A percentile compares a stretch with the other conserved stretches of the same genome.
phyloP scores from a whole-genome alignment of 2,113 vertebrate genomes.

The Crotalus tigris region DNA sequence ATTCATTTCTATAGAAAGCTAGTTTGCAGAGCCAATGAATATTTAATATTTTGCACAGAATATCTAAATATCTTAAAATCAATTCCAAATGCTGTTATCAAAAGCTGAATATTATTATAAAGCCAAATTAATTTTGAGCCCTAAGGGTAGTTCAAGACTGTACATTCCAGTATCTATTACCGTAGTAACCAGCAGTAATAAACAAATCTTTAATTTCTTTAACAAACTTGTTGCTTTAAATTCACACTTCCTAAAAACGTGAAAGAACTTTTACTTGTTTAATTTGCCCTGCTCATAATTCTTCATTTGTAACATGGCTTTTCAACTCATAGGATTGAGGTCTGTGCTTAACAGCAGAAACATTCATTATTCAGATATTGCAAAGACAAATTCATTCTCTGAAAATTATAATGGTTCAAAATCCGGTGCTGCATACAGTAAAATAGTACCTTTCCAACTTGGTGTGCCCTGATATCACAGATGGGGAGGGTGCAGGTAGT shows the following conservation, averaged over 20 bases:
- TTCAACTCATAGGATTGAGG: neutral
- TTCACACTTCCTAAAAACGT: neutral
- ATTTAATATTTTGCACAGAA: neutral
- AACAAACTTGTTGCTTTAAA: neutral
- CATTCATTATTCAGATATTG: neutral
- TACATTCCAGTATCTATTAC: neutral
- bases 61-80: neutral
- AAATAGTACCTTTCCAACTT: neutral
- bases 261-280: neutral
- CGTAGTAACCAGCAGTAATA: neutral
- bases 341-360: neutral
- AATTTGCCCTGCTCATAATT: neutral
- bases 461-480: neutral
- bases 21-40: neutral
- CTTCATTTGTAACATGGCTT: neutral
- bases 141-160: neutral
- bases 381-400: neutral
- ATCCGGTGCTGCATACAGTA: neutral
- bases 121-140: neutral
- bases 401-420: neutral
- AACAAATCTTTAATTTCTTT: conserved; percentile 2
- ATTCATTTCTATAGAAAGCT: neutral
- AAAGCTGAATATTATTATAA: neutral
- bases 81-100: neutral
- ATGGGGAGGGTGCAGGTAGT: neutral